A percentile compares a stretch with the other conserved stretches of the same genome.
Evolutionary conservation across 2,888 invertebrate genomes (phyloP).

Genomic region (Raillietiella orientalis): DNA sequence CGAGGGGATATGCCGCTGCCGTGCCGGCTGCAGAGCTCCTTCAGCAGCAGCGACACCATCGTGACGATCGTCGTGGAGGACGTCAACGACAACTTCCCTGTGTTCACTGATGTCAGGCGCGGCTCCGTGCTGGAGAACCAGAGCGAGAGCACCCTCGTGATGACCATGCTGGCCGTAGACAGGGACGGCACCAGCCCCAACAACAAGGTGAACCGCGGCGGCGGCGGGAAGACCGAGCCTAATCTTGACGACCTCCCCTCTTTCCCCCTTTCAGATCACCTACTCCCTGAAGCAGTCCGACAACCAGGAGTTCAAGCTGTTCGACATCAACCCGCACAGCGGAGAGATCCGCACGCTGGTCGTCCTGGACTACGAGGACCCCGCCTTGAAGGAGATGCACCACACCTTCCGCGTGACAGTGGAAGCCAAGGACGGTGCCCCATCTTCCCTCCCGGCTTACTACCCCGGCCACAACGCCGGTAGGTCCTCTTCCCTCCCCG

Average conservation of each 20-base stretch:
- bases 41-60: too few species aligned
- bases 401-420: too few species aligned
- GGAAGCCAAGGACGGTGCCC: conserved; percentile 59
- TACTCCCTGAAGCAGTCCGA: conserved; percentile 28
- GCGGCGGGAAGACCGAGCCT: too few species aligned
- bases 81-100: conserved; percentile 61
- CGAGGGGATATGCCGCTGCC: too few species aligned
- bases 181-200: conserved; percentile 48
- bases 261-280: conserved; percentile 19
- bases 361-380: conserved; percentile 53
- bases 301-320: conserved; percentile 24
- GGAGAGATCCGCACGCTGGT: conserved; percentile 55
- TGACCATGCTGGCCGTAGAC: conserved; percentile 58
- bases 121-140: conserved; percentile 63
- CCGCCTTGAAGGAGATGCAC: too few species aligned
- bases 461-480: conserved; percentile 18
- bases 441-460: conserved; percentile 33
- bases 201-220: conserved; percentile 25
- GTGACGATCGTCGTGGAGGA: conserved; percentile 46
- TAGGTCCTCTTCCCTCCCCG: too few species aligned
- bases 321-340: conserved; percentile 45
- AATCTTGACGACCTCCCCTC: too few species aligned
- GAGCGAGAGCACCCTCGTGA: conserved; percentile 42
- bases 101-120: conserved; percentile 43
- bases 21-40: too few species aligned